Conservation (phyloP, 1,140 invertebrate genomes). For the Belonocnema kinseyi region DNA sequence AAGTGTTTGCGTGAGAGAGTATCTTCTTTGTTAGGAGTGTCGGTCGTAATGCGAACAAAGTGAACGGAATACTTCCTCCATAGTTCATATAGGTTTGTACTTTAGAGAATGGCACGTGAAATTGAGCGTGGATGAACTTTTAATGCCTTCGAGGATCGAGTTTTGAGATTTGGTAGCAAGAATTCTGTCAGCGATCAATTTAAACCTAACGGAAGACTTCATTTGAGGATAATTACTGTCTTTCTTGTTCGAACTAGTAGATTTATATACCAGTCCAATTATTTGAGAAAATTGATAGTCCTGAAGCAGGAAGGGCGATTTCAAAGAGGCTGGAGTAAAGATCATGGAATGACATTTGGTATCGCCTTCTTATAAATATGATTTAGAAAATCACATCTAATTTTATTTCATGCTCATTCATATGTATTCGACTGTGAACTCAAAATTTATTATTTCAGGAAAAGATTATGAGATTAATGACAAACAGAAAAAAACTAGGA, state of each 20-base stretch:
- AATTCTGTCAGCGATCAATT: slow-evolving; percentile 25
- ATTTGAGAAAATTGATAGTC: background rate
- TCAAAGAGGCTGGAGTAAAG: background rate
- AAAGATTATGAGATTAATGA: too few species aligned
- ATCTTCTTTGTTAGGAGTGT: slow-evolving; percentile 19
- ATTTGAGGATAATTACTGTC: background rate
- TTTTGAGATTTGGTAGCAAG: slow-evolving; percentile 36
- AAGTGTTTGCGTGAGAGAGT: slow-evolving; percentile 2
- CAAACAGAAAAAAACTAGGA: too few species aligned
- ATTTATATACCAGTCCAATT: background rate
- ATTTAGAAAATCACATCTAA: too few species aligned
- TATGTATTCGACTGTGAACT: too few species aligned
- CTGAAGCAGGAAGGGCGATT: background rate
- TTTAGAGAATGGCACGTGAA: slow-evolving; percentile 37
- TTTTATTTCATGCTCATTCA: too few species aligned
- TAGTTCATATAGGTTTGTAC: background rate
- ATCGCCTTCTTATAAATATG: too few species aligned
- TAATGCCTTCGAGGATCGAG: slow-evolving; percentile 32
- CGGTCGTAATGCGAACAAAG: slow-evolving; percentile 33
- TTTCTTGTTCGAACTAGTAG: background rate
- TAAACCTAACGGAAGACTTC: slow-evolving; percentile 11
- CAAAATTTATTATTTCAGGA: too few species aligned
- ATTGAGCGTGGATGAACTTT: slow-evolving; percentile 44
- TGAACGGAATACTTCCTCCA: slow-evolving; percentile 31
- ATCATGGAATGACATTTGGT: background rate